Conservation (phyloP, 2,113 vertebrate species). For the Callorhinus ursinus region DNA sequence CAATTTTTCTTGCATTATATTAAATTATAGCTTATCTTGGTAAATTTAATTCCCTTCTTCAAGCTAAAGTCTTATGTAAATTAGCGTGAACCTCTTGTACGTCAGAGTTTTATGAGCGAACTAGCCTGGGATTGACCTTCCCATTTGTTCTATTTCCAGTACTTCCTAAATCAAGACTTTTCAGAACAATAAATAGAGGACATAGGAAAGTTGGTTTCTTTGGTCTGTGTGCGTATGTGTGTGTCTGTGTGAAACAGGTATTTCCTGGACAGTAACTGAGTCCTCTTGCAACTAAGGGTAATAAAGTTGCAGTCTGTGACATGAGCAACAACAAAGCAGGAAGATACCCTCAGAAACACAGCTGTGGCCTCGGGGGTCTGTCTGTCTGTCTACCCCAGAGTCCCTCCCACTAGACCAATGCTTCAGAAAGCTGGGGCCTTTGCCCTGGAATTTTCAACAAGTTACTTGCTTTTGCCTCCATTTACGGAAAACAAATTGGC, state of each 20-base stretch:
- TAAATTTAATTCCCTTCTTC: not conserved
- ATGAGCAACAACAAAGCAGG: accelerated
- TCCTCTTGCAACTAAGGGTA: not conserved
- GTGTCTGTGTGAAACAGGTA: not conserved
- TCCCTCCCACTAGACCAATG: not conserved
- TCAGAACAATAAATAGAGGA: not conserved
- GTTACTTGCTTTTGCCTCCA: not conserved
- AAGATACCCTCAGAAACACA: not conserved
- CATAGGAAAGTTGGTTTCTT: not conserved
- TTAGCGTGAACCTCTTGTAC: not conserved
- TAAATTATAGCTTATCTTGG: not conserved
- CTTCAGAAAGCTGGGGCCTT: not conserved
- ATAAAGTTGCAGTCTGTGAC: accelerated
- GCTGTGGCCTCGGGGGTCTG: not conserved
- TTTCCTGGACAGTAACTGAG: not conserved
- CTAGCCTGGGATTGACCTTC: not conserved
- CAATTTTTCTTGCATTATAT: not conserved
- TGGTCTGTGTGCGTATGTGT: no score
- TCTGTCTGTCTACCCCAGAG: not conserved
- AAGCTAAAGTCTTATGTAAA: not conserved
- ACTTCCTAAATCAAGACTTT: not conserved
- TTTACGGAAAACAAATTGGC: not conserved
- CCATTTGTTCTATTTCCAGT: not conserved
- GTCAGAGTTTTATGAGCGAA: not conserved
- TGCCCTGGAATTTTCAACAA: not conserved